Percentiles rank a stretch among this genome's conserved stretches.
Conservation (phyloP, 2,113 vertebrate genomes). For the Xiphias gladius region DNA sequence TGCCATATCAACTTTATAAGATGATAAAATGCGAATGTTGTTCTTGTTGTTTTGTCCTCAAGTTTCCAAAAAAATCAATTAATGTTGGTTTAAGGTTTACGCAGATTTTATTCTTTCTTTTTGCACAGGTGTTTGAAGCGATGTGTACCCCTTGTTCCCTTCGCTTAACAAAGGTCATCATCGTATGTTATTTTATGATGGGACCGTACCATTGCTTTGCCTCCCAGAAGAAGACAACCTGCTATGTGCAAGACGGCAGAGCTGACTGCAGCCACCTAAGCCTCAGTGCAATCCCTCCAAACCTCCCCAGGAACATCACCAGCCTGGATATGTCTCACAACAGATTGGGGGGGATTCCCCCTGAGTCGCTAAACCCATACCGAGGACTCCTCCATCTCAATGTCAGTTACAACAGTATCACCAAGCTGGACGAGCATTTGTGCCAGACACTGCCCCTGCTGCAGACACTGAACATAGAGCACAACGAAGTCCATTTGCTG, state of each 20-base stretch:
- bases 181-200: slow-evolving; percentile 6
- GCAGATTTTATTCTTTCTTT: background rate
- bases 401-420: slow-evolving; percentile 88
- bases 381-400: slow-evolving; percentile 83
- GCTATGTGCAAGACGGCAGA: slow-evolving; percentile 75
- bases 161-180: slow-evolving; percentile 18
- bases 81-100: background rate
- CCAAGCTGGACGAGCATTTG: slow-evolving; percentile 82
- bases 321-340: slow-evolving; percentile 93
- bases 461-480: slow-evolving; percentile 85
- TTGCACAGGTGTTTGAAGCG: slow-evolving; percentile 6
- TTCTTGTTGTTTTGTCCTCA: background rate
- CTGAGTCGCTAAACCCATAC: slow-evolving; percentile 84
- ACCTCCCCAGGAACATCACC: slow-evolving; percentile 90
- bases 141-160: slow-evolving; percentile 15
- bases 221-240: slow-evolving; percentile 73
- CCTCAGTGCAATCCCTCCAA: slow-evolving; percentile 85
- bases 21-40: background rate
- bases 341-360: slow-evolving; percentile 78
- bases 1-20: background rate
- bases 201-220: background rate
- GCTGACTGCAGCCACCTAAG: slow-evolving; percentile 94
- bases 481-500: slow-evolving; percentile 87
- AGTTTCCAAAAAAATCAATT: background rate
- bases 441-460: slow-evolving; percentile 86